Evolutionary conservation across 2,888 invertebrate species (phyloP).

Genomic region (Tipula vernalis): DNA sequence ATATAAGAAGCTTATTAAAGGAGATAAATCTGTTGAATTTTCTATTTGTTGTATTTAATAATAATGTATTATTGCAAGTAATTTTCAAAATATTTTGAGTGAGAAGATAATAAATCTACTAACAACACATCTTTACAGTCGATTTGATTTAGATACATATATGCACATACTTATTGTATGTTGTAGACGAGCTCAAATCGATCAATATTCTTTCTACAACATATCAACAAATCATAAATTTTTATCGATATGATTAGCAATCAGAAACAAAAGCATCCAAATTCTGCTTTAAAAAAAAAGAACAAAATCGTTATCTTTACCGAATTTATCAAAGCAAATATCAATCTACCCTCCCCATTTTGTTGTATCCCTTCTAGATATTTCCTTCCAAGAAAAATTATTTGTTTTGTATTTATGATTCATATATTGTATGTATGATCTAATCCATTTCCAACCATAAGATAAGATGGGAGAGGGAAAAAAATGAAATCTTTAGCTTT

Average conservation of each 20-base stretch:
- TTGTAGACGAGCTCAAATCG: not conserved
- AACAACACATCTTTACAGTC: not conserved
- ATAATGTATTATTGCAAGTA: not conserved
- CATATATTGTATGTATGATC: not conserved
- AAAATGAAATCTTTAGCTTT: not conserved
- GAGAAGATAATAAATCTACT: not conserved
- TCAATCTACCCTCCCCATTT: not conserved
- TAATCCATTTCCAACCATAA: not conserved
- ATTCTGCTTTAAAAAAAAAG: not conserved
- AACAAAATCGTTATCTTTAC: not conserved
- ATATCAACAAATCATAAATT: not conserved
- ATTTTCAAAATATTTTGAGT: not conserved
- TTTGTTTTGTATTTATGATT: slow-evolving; percentile 8
- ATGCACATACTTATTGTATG: too few species aligned
- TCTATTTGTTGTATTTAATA: not conserved
- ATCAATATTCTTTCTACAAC: not conserved
- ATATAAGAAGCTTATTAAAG: not conserved
- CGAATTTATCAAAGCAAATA: not conserved
- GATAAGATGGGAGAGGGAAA: not conserved
- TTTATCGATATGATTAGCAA: not conserved
- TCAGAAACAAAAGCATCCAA: not conserved
- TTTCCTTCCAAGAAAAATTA: not conserved
- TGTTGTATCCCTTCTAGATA: not conserved
- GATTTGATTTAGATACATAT: not conserved
- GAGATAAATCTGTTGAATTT: not conserved